Base-by-base conservation (phyloP, 2,113 vertebrate species). In the Prochilodus magdalenae region DNA sequence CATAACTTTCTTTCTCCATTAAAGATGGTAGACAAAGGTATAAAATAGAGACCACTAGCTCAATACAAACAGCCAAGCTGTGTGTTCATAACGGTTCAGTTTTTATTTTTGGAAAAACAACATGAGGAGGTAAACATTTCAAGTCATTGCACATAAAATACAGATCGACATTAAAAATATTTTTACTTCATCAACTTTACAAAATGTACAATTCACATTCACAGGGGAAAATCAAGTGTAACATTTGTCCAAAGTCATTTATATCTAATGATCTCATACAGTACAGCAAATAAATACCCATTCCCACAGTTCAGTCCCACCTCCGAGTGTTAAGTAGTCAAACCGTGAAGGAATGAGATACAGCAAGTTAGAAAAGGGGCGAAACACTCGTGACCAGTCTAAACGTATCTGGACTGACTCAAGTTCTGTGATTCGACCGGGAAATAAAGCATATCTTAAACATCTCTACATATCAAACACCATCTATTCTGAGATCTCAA, bases 121-220 rank as follows among this genome's bases (percentile, higher is more conserved):
- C 90, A 91, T 84, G 47, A 80, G 74, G 86, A 90, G 88, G 86
- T 91, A 88, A 90, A 91, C 84, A 77, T 83, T 44, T 67, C 74
- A 83, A 70, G 60, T 83, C 66, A 84, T 83, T 90, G 78, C 85
- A 96, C 95, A 94, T 93, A 91, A 93, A 94, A 94, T 91, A 93
- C 92, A 93, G 86, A 93, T 93, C 20, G 92, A 94, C 92, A 88
- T 93, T 93, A 95, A 95, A 97, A 95, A 96, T 91, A 94, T 93
- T 94, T 93, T 84, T 90, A 93, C 93, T 87, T 92, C 89, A 92
- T 92, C 89, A 89, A 90, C 93, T 83, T 88, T 96, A 96, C 93
- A 97, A 96, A 95, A 96, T 94, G 90, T 93, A 91, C 90, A 90
- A 91, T 93, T 84, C 73, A 93, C 90, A 91, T 94, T 94, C 89